Base-by-base conservation (phyloP, 2,113 vertebrate species). In the Amblyopsis rosae region DNA sequence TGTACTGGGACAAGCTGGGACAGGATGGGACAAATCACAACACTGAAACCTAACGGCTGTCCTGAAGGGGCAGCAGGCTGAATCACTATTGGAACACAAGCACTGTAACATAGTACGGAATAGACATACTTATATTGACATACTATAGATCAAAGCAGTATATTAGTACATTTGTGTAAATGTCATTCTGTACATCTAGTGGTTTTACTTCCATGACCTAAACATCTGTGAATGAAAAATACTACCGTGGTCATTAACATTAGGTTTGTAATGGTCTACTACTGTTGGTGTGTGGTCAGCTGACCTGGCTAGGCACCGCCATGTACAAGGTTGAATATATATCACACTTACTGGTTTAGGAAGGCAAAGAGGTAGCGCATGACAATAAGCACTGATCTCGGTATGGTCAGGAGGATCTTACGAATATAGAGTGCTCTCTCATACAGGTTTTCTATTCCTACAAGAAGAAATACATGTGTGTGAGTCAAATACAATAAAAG, bases 291-390 rank as follows among this genome's bases (percentile, higher is more conserved):
- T 41, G 35, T 41, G 35, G 35, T 41, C 35, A 5, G 6, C 35
- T 6, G 35, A 6, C 5, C 0, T 0, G 35, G 3, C 35, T 8
- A 8, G 35, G 6, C 35, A 26, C 2, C 2, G 26, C 26, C 26
- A 26, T 26, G 26, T 26, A 26, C 26, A 26, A 26, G 26, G 26
- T 3, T 26, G 26, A 26, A 26, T 26, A 26, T 26, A 26, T 16
- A 17, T 11, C 48, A 35, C 61, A 96, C 97, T 95, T 93, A 99
- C 98, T 99, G 98, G 87, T 98, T 98, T 75, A 99, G 96, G 90
- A 99, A 99, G 83, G 98, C 93, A 51, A 99, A 99, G 79, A 99
- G 96, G 92, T 99, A 99, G 84, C 98, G 94, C 96, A 98, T 97
- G 88, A 99, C 95, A 60, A 98, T 92, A 32, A 99, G 95, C 75